Evolutionary conservation across 2,797 vertebrate genomes (phyloP).

Genomic region (Semotilus atromaculatus): DNA sequence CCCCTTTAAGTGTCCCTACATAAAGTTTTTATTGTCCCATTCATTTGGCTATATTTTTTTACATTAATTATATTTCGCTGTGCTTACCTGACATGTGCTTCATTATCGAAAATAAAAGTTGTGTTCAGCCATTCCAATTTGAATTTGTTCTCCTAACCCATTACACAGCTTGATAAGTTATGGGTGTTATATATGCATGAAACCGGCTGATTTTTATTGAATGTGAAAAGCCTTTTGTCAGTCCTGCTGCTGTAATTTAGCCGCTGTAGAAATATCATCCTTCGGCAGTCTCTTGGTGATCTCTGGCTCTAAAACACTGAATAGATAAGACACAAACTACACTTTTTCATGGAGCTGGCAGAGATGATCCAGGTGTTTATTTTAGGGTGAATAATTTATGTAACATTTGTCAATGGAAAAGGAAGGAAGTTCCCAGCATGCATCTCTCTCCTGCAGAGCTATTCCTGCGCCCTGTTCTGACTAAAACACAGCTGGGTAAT

Average conservation of each 20-base stretch:
- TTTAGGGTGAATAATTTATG: conserved; percentile 61
- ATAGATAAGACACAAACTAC: conserved; percentile 54
- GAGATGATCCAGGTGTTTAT: conserved; percentile 56
- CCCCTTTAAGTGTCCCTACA: neutral
- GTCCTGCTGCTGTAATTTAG: conserved; percentile 41
- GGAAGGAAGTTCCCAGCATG: conserved; percentile 58
- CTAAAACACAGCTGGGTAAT: conserved; percentile 56
- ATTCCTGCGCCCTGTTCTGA: conserved; percentile 53
- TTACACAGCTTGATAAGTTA: conserved; percentile 11
- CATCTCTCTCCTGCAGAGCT: conserved; percentile 46
- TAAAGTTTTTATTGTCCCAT: neutral
- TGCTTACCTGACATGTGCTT: conserved; percentile 11
- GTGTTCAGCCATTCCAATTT: conserved; percentile 6
- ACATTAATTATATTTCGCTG: neutral
- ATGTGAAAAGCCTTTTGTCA: conserved; percentile 45
- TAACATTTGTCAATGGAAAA: conserved; percentile 63
- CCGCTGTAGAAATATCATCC: conserved; percentile 43
- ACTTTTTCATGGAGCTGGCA: conserved; percentile 50
- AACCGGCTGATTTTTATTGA: conserved; percentile 30
- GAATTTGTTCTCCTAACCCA: conserved; percentile 28
- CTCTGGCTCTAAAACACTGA: conserved; percentile 39
- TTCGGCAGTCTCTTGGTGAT: conserved; percentile 35
- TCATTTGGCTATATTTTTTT: conserved; percentile 15
- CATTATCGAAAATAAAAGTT: conserved; percentile 27
- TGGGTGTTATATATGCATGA: neutral